These are phyloP conservation scores for Nemurella pictetii DNA, from an alignment of 2,888 invertebrate species.

Conservation along the genomic window DNA sequence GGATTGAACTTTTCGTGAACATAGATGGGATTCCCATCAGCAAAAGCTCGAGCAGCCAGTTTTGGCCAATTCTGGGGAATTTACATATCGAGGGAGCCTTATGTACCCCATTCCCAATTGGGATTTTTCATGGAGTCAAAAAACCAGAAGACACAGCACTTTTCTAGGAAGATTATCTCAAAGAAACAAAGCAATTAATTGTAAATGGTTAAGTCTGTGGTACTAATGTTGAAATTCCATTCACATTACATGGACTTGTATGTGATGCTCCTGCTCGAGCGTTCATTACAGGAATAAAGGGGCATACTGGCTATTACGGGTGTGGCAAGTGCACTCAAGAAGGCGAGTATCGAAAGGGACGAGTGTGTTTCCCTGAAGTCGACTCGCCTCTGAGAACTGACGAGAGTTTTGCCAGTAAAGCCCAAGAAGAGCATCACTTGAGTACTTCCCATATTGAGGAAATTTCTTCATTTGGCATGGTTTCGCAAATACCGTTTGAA, in stretches of 20 bases:
- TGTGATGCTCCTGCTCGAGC: slow-evolving; percentile 41
- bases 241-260: slow-evolving; percentile 36
- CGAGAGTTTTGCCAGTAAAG: slow-evolving; percentile 33
- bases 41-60: slow-evolving; percentile 38
- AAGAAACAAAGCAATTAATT: slow-evolving; percentile 33
- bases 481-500: background rate
- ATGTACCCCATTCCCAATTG: slow-evolving; percentile 26
- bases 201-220: slow-evolving; percentile 22
- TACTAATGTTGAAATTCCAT: background rate
- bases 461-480: slow-evolving; percentile 19
- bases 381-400: slow-evolving; percentile 33
- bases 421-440: slow-evolving; percentile 38
- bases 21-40: slow-evolving; percentile 41
- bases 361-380: slow-evolving; percentile 35
- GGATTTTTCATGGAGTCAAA: slow-evolving; percentile 38
- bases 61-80: slow-evolving; percentile 42
- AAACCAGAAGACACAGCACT: slow-evolving; percentile 36
- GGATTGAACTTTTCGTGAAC: slow-evolving; percentile 13
- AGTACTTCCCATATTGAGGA: background rate
- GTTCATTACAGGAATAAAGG: slow-evolving; percentile 36
- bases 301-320: slow-evolving; percentile 35
- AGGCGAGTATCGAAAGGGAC: slow-evolving; percentile 29
- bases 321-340: slow-evolving; percentile 39
- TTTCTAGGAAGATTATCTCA: slow-evolving; percentile 35
- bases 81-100: background rate